Evolutionary conservation across 2,888 invertebrate genomes (phyloP).

Genomic region (Agriopis leucophaearia): DNA sequence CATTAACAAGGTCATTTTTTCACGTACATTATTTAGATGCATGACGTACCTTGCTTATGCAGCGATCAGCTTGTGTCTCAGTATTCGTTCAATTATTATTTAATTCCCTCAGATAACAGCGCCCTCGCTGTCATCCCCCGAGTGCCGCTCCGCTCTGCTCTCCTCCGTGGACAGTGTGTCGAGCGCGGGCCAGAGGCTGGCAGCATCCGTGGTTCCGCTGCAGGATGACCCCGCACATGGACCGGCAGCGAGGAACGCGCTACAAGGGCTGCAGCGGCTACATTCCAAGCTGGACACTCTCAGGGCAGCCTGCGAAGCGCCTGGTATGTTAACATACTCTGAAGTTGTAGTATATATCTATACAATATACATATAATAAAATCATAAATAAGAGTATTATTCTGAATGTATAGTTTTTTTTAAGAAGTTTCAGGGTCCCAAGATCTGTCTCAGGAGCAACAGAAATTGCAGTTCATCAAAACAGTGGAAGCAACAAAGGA

Average conservation of each 20-base stretch:
- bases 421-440: slow-evolving; percentile 11
- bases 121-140: slow-evolving; percentile 46
- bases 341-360: not conserved
- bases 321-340: slow-evolving; percentile 22
- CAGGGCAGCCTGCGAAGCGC: slow-evolving; percentile 17
- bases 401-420: not conserved
- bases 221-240: slow-evolving; percentile 35
- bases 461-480: slow-evolving; percentile 43
- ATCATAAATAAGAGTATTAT: not conserved
- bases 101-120: slow-evolving; percentile 53
- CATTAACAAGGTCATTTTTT: not conserved
- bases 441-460: slow-evolving; percentile 25
- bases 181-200: slow-evolving; percentile 42
- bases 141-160: slow-evolving; percentile 53
- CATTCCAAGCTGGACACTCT: slow-evolving; percentile 34
- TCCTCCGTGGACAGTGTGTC: slow-evolving; percentile 51
- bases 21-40: not conserved
- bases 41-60: no score
- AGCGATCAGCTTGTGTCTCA: not conserved
- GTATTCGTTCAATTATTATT: not conserved
- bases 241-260: slow-evolving; percentile 33
- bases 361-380: no score
- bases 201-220: slow-evolving; percentile 32
- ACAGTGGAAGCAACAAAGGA: slow-evolving; percentile 37
- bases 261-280: slow-evolving; percentile 46